Conservation (phyloP, 35 echinoderm and acorn worm genomes). For the Ophioderma brevispina region DNA sequence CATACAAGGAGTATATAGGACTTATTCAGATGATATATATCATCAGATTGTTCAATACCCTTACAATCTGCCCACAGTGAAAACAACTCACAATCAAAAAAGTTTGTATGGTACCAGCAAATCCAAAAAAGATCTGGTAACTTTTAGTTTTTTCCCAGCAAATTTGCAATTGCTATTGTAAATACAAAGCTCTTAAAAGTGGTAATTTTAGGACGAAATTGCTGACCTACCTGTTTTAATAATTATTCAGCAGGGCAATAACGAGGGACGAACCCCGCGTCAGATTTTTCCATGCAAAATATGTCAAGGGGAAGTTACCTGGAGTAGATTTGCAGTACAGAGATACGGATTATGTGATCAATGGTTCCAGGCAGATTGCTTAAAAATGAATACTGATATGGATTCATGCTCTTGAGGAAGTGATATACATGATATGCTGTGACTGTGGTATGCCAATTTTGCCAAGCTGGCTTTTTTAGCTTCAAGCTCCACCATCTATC, state of each 20-base stretch:
- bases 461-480: neutral
- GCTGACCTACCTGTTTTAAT: too few species aligned
- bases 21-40: too few species aligned
- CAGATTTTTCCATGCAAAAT: conserved; percentile 37
- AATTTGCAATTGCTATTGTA: too few species aligned
- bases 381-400: neutral
- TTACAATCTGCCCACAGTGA: too few species aligned
- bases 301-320: neutral
- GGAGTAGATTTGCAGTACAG: neutral
- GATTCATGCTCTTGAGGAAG: conserved; percentile 2
- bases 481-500: neutral
- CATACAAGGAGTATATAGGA: too few species aligned
- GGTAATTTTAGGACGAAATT: too few species aligned
- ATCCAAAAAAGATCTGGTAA: too few species aligned
- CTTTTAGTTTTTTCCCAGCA: too few species aligned
- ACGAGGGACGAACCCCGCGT: conserved; percentile 4
- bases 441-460: conserved; percentile 23
- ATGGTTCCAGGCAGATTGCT: conserved; percentile 4
- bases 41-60: too few species aligned
- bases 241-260: neutral
- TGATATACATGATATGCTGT: neutral
- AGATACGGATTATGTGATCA: conserved; percentile 6
- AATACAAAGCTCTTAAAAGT: too few species aligned
- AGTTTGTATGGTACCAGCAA: too few species aligned
- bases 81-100: too few species aligned